Evolutionary conservation across 2,888 invertebrate species (phyloP).

Genomic region (Temnothorax unifasciatus): DNA sequence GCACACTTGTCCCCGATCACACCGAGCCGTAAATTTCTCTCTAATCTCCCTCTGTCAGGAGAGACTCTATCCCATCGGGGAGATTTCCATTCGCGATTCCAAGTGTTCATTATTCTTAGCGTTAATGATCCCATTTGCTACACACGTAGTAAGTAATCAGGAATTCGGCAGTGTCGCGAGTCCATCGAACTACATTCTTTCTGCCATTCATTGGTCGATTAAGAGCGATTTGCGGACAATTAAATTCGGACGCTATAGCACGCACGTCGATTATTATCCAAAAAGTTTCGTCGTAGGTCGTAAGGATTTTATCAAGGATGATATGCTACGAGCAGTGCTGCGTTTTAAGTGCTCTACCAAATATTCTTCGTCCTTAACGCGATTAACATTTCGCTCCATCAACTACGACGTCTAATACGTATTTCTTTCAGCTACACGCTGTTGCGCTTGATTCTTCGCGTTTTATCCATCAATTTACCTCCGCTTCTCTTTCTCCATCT

Average conservation of each 20-base stretch:
- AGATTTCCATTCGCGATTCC: constrained; percentile 39
- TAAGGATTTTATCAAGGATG: constrained; percentile 38
- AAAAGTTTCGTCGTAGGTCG: constrained; percentile 16
- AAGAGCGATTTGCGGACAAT: constrained; percentile 35
- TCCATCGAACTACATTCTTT: constrained; percentile 22
- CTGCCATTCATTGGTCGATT: constrained; percentile 9
- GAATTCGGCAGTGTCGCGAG: constrained; percentile 30
- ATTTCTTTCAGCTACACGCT: constrained; percentile 6
- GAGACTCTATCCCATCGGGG: neutral
- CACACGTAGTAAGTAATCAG: constrained; percentile 34
- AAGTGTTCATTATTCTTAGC: constrained; percentile 54
- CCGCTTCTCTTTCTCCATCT: constrained; percentile 3
- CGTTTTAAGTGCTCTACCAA: neutral
- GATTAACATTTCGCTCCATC: neutral
- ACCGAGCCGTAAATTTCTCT: constrained; percentile 14
- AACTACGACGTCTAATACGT: neutral
- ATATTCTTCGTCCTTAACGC: neutral
- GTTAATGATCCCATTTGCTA: constrained; percentile 47
- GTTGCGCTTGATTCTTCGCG: constrained; percentile 11
- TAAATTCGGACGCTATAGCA: constrained; percentile 19
- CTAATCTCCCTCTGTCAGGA: neutral
- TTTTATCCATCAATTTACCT: neutral
- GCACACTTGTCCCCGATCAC: neutral
- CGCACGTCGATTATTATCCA: constrained; percentile 27
- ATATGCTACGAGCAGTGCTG: neutral